Evolutionary conservation across 2,797 vertebrate species (phyloP), one percentile per base, ranked within the genome.

Genomic region (Brotula barbata): DNA sequence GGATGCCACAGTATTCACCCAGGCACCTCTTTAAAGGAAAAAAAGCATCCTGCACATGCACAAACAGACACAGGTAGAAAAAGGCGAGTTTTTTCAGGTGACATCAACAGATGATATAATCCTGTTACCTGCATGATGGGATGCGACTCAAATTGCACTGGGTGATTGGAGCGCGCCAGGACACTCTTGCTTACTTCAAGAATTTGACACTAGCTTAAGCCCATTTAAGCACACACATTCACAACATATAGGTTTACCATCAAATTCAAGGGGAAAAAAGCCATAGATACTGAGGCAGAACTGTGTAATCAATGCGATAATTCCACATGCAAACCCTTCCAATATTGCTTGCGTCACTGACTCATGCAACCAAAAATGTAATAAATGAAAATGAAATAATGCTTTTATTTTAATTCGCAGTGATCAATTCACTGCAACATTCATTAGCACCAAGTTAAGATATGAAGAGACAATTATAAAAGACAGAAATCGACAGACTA

Each of bases 1-100:
- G 87, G 88, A 86, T 78, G 80, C 84, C 82, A 83, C 77, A 71
- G 78, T 61, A 64, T 78, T 82, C 47, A 58, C 82, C 83, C 69
- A 63, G 75, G 75, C 40, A 59, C 56, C 15, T 41, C 68, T 81
- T 36, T 58, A 37, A 46, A 72, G 67, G 78, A 59, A 77, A 58
- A 50, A 25, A 36, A 5, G 13, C 9, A 36, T 11, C 3, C 3
- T 11, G 34, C 50, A 15, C 15, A 52, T 5, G 11, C 45, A 71
- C 58, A 68, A 46, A 64, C 47, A 76, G 16, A 67, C 45, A 66
- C 71, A 81, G 72, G 70, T 66, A 73, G 42, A 72, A 42, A 68
- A 75, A 76, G 74, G 75, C 80, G 73, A 58, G 53, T 80, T 76
- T n/a, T 43, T 73, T 40, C 58, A 76, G 77, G 81, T 85, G 81